Evolutionary conservation across 2,888 invertebrate species (phyloP), one percentile per base, ranked within the genome.

Genomic region (Leistus spinibarbis): DNA sequence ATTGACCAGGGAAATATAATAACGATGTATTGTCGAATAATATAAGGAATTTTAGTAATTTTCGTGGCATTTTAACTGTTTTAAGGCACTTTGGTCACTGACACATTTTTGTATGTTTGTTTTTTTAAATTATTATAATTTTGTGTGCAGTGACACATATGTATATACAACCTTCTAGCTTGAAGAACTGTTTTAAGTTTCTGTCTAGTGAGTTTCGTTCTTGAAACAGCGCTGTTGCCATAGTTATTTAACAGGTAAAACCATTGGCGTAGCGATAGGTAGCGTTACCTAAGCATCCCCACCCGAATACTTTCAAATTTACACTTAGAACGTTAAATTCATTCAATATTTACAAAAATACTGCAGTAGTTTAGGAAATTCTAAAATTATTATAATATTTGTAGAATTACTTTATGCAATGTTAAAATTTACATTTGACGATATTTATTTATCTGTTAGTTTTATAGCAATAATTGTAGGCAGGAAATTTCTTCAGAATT

Each of bases 11-110:
- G 84, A 97, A 97, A 86, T 97, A 97, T 76, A 97, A 86, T 78
- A 97, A 87, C 81, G 95, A 96, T 64, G 96, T 95, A 84, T 97
- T 97, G 87, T 97, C 97, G 86, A 97, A 96, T 78, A 97, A 90
- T 81, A 97, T 96, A 77, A 97, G 89, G 86, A 97, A 97, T 87
- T 97, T 97, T 79, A 95, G 89, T 80, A 97, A 88, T 87, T 97
- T 97, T 81, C 95, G 90, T 80, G 95, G 93, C 95, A 95, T 95
- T 82, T 82, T 87, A 71, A 54, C 13, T 54, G 20, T 27, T 69
- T 66, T 68, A 65, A 63, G 56, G 7, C 40, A 40, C 40, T 40
- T n/a, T n/a, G n/a, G n/a, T n/a, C n/a, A 7, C 1, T 13, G 40
- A 76, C 67, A 76, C 62, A 62, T 53, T 56, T 63, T 56, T 62